Evolutionary conservation across 2,113 vertebrate genomes (phyloP).

Genomic region (Phyllopteryx taeniolatus): DNA sequence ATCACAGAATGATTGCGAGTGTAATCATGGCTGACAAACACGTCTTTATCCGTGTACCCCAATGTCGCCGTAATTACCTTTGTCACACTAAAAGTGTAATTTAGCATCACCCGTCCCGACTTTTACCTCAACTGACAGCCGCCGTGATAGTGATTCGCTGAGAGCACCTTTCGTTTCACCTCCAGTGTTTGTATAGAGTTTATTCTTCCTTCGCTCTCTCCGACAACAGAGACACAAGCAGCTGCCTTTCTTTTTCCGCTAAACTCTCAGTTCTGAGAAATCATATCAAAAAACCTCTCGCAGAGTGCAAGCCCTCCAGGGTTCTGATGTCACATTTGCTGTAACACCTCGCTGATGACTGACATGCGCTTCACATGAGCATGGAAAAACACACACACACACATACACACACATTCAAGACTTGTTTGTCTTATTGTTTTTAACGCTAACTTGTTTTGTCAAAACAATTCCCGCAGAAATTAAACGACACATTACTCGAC

Average conservation of each 20-base stretch:
- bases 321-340: conserved; percentile 79
- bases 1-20: conserved; percentile 60
- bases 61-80: conserved; percentile 63
- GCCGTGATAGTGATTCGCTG: conserved; percentile 55
- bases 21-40: conserved; percentile 64
- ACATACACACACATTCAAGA: conserved; percentile 43
- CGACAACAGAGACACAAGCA: conserved; percentile 64
- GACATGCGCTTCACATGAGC: conserved; percentile 72
- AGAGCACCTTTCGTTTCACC: conserved; percentile 71
- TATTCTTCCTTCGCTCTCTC: conserved; percentile 15
- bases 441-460: conserved; percentile 80
- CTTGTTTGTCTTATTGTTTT: conserved; percentile 62
- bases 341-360: conserved; percentile 74
- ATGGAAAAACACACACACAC: conserved; percentile 13
- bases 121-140: conserved; percentile 60
- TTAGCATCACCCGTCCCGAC: conserved; percentile 54
- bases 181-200: conserved; percentile 64
- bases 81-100: conserved; percentile 61
- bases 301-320: conserved; percentile 78
- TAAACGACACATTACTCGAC: conserved; percentile 71
- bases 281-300: conserved; percentile 74
- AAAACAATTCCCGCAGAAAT: conserved; percentile 80
- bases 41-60: conserved; percentile 47
- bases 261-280: conserved; percentile 72
- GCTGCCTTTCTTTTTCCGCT: conserved; percentile 65